Evolutionary conservation across 2,113 vertebrate genomes (phyloP).

Genomic region (Psilopogon haemacephalus): DNA sequence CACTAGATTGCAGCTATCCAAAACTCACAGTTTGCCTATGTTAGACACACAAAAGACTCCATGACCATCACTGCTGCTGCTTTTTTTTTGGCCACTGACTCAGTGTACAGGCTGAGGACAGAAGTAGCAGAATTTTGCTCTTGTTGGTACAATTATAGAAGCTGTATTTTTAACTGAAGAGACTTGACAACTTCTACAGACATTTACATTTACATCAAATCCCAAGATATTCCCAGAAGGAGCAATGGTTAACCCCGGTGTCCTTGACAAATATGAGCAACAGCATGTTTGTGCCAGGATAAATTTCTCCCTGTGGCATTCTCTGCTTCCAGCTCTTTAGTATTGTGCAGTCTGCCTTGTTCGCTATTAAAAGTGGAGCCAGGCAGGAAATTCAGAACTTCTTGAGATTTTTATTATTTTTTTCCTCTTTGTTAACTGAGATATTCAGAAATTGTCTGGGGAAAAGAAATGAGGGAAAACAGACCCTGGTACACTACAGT

Average conservation of each 20-base stretch:
- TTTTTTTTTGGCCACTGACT: neutral
- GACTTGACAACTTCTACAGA: neutral
- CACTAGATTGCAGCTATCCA: neutral
- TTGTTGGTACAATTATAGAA: neutral
- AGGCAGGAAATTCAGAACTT: neutral
- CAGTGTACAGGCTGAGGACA: neutral
- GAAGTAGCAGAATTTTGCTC: neutral
- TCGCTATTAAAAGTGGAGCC: neutral
- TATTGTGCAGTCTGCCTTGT: neutral
- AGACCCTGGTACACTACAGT: neutral
- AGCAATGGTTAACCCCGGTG: neutral
- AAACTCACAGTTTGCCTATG: neutral
- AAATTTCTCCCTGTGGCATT: constrained; percentile 31
- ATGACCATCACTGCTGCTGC: neutral
- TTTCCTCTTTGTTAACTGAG: neutral
- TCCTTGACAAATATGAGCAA: constrained; percentile 28
- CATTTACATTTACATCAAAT: constrained; percentile 21
- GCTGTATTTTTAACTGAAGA: neutral
- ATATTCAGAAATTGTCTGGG: neutral
- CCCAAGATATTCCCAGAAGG: neutral
- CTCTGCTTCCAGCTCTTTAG: neutral
- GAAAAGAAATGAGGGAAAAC: neutral
- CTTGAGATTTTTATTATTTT: neutral
- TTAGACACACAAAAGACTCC: neutral
- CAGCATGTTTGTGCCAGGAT: neutral